A percentile compares a stretch with the other conserved stretches of the same genome.
Evolutionary conservation across 2,888 invertebrate species (phyloP).

Genomic region (Abrostola tripartita): DNA sequence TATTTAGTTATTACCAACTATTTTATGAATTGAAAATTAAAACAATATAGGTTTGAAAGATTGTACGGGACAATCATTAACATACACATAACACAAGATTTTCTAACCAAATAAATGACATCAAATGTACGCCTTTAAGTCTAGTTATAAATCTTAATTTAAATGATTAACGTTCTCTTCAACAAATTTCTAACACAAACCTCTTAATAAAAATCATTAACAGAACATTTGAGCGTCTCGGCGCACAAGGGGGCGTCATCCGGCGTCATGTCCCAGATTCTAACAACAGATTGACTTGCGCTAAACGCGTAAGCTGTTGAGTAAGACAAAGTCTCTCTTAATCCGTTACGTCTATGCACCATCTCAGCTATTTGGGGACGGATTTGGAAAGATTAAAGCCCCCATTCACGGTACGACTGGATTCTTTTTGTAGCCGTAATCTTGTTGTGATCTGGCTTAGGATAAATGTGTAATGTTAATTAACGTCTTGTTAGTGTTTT

Average conservation of each 20-base stretch:
- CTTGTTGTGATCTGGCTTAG: constrained; percentile 46
- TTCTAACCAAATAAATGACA: too few species aligned
- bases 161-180: not conserved
- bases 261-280: constrained; percentile 52
- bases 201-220: constrained; percentile 49
- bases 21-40: too few species aligned
- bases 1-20: too few species aligned
- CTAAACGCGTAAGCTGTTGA: constrained; percentile 72
- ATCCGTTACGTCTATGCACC: constrained; percentile 71
- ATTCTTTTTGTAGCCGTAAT: constrained; percentile 60
- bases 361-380: constrained; percentile 72
- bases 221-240: constrained; percentile 50
- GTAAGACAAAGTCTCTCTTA: constrained; percentile 77
- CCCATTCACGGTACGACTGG: constrained; percentile 59
- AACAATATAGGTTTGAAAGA: too few species aligned
- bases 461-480: constrained; percentile 39
- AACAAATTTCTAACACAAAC: not conserved
- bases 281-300: constrained; percentile 62
- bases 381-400: constrained; percentile 74
- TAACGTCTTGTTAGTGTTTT: constrained; percentile 37
- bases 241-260: constrained; percentile 55
- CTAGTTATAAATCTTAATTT: not conserved
- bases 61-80: too few species aligned
- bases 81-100: too few species aligned
- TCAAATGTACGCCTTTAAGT: not conserved